Conservation (phyloP, 2,888 invertebrate genomes). For the Steinernema hermaphroditum region DNA sequence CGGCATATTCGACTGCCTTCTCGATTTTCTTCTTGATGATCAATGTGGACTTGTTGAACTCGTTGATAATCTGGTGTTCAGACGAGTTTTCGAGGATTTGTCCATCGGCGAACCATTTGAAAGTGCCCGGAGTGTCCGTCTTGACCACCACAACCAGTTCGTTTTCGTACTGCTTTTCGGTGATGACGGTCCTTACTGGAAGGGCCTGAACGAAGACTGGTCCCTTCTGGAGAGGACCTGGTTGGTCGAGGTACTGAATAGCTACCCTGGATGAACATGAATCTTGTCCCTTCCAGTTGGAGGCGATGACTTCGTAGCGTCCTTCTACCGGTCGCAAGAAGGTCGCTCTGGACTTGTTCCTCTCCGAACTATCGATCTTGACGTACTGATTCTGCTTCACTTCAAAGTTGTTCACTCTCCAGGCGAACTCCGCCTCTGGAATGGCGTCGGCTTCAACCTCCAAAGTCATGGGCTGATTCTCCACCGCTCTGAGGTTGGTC, state of each 20-base stretch:
- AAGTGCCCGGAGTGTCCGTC: conserved; percentile 29
- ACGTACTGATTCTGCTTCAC: conserved; percentile 36
- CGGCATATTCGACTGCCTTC: conserved; percentile 38
- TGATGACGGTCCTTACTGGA: conserved; percentile 39
- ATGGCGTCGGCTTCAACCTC: conserved; percentile 54
- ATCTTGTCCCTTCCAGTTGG: conserved; percentile 55
- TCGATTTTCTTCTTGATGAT: conserved; percentile 36
- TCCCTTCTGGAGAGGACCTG: conserved; percentile 2
- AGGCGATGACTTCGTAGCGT: conserved; percentile 55
- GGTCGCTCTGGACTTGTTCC: conserved; percentile 47
- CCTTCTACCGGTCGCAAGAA: conserved; percentile 50
- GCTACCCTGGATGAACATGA: conserved; percentile 53
- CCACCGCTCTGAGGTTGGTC: conserved; percentile 40
- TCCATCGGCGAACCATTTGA: conserved; percentile 40
- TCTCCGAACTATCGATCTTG: conserved; percentile 39
- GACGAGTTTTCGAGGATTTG: conserved; percentile 21
- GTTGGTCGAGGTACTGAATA: conserved; percentile 45
- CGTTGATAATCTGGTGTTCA: conserved; percentile 33
- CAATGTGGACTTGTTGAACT: conserved; percentile 39
- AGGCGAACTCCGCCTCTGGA: conserved; percentile 59
- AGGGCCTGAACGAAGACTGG: conserved; percentile 49
- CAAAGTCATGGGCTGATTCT: conserved; percentile 46
- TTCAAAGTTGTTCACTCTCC: conserved; percentile 61
- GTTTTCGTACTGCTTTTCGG: conserved; percentile 38
- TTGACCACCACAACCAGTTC: conserved; percentile 43